Base-by-base conservation (phyloP, 2,888 invertebrate genomes). In the Drosophila formosana region DNA sequence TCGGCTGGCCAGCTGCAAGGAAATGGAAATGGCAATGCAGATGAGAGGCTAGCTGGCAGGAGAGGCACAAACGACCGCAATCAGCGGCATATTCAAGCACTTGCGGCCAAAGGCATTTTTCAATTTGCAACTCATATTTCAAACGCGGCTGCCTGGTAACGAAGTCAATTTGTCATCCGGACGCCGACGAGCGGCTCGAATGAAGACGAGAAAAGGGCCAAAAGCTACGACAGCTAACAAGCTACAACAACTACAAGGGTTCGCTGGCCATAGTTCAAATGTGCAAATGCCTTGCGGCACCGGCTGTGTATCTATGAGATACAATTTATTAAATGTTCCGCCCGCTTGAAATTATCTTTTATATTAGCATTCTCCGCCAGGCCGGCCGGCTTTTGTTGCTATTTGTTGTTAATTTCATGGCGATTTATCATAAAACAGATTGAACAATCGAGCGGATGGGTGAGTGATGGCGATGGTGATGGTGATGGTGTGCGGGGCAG, bases 91-190 rank as follows among this genome's bases (percentile, higher is more conserved):
- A 84, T 75, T 75, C 84, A 82, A 77, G 60, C 9, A 46, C 75
- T 76, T 76, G 69, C 47, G 82, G 85, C 72, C 32, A 1, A 26
- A 62, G 66, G 66, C 63, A 75, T 75, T 79, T 86, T 83, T 86
- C 86, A 83, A 84, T 81, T 83, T 83, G 64, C 66, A 55, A 67
- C 71, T 76, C 74, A 73, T 71, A 75, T 75, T 82, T 74, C 78
- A 73, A 61, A 25, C 37, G 53, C 25, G 52, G 50, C 56, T 43
- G 53, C 41, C 72, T 65, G 80, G 37, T 80, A 82, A 85, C 85
- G 80, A 87, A 85, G 71, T 76, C 85, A 80, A 82, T 87, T 85
- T 85, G 85, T 84, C 82, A 84, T 67, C 74, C 77, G 69, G 69
- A 57, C 66, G 66, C 8, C 23, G 34, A 61, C 46, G 52, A 30